Evolutionary conservation across 2,113 vertebrate genomes (phyloP).

Genomic region (Paracanthobrama guichenoti): DNA sequence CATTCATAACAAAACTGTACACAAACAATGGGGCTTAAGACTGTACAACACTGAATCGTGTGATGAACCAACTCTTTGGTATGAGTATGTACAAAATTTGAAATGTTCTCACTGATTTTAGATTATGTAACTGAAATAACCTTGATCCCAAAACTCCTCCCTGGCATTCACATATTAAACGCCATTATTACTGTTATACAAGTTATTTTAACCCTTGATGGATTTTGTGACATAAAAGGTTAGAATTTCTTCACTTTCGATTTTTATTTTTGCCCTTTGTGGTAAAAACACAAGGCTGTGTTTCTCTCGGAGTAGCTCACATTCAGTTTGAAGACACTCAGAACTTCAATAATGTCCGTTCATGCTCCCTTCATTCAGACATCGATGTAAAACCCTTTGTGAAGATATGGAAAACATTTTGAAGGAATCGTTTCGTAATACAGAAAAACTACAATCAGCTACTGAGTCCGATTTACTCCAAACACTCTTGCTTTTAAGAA

Average conservation of each 20-base stretch:
- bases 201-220: neutral
- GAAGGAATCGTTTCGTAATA: neutral
- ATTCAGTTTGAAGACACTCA: constrained; percentile 16
- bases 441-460: constrained; percentile 22
- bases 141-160: constrained; percentile 11
- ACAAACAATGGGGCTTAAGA: constrained; percentile 24
- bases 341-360: constrained; percentile 7
- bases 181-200: neutral
- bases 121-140: neutral
- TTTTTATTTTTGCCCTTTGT: neutral
- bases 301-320: constrained; percentile 3
- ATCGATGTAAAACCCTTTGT: neutral
- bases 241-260: neutral
- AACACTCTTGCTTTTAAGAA: neutral
- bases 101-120: constrained; percentile 9
- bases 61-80: constrained; percentile 65
- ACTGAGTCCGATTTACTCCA: constrained; percentile 8
- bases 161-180: constrained; percentile 6
- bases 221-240: neutral
- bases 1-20: constrained; percentile 39
- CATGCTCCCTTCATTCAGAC: constrained; percentile 19
- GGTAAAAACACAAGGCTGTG: neutral
- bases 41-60: constrained; percentile 51
- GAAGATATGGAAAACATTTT: neutral
- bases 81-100: constrained; percentile 51